Base-by-base conservation (phyloP, 2,113 vertebrate genomes). In the Aplodontia rufa region DNA sequence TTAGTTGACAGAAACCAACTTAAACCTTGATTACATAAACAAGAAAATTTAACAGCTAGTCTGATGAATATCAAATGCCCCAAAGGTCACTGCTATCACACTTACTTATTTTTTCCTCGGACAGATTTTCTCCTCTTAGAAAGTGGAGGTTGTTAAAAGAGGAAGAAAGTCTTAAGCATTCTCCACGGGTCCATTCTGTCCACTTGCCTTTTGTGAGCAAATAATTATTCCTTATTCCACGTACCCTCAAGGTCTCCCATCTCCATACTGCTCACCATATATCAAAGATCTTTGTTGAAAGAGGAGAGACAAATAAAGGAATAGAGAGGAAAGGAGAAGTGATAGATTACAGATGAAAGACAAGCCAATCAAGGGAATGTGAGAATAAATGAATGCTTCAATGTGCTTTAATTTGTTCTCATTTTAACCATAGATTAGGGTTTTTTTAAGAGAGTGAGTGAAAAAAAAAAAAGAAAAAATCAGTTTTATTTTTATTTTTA, bases 1-100 rank as follows among this genome's bases (percentile, higher is more conserved):
- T 76, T 40, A 76, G 49, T 51, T 81, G 66, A 69, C n/a, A 94
- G 76, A 94, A 96, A 58, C 22, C 55, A n/a, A 90, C 85, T 93
- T 95, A 68, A 89, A 95, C 66, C 30, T 87, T 76, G 28, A 75
- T 66, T 83, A 76, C 22, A 72, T 14, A 66, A 85, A 72, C 37
- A 93, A 95, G 76, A 87, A 32, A 93, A 81, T 80, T 42, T 51
- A 87, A 68, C 93, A 76, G 72, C 49, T 72, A 9, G 7, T 71
- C 66, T 74, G 26, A 68, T 88, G 76, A 91, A 90, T 96, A 78
- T 93, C 71, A 91, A 82, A 74, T 87, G 78, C 11, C 75, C 75
- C 51, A 49, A 68, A 60, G 83, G 45, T 91, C 51, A 74, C 40
- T 85, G n/a, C n/a, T n/a, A n/a, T n/a, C 42, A 58, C 55, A 58